These are phyloP conservation scores for Bucco capensis DNA, from an alignment of 2,113 vertebrate genomes.

Conservation along the genomic window DNA sequence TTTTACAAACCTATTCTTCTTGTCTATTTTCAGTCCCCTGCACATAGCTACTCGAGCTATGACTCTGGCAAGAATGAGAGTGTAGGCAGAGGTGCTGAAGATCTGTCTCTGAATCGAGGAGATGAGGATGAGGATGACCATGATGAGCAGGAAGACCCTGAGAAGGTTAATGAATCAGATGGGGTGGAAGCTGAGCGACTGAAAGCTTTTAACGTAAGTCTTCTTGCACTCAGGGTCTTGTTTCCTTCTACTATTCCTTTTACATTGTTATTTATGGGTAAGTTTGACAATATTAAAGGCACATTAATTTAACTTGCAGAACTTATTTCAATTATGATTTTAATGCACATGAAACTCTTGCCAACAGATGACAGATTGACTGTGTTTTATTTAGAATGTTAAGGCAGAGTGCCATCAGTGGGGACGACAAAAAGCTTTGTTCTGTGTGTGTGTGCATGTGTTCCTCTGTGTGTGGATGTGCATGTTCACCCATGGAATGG, in stretches of 20 bases:
- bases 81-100: slow-evolving; percentile 77
- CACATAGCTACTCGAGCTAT: slow-evolving; percentile 84
- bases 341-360: slow-evolving; percentile 63
- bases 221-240: background rate
- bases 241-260: slow-evolving; percentile 32
- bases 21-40: slow-evolving; percentile 77
- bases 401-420: slow-evolving; percentile 61
- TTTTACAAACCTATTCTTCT: slow-evolving; percentile 7
- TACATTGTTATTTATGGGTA: slow-evolving; percentile 45
- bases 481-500: slow-evolving; percentile 59
- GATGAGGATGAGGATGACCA: slow-evolving; percentile 85
- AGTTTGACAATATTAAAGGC: slow-evolving; percentile 56
- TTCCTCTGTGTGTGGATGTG: slow-evolving; percentile 50
- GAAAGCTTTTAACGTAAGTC: slow-evolving; percentile 86
- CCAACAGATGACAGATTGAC: slow-evolving; percentile 64
- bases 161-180: slow-evolving; percentile 79
- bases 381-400: slow-evolving; percentile 71
- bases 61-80: slow-evolving; percentile 84
- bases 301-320: slow-evolving; percentile 64
- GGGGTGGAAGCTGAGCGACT: slow-evolving; percentile 81
- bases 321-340: slow-evolving; percentile 30
- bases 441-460: slow-evolving; percentile 54
- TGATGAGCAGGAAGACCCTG: slow-evolving; percentile 80
- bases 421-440: slow-evolving; percentile 56
- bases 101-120: slow-evolving; percentile 77